Conservation (phyloP, 2,113 vertebrate genomes). For the Seriola aureovittata region DNA sequence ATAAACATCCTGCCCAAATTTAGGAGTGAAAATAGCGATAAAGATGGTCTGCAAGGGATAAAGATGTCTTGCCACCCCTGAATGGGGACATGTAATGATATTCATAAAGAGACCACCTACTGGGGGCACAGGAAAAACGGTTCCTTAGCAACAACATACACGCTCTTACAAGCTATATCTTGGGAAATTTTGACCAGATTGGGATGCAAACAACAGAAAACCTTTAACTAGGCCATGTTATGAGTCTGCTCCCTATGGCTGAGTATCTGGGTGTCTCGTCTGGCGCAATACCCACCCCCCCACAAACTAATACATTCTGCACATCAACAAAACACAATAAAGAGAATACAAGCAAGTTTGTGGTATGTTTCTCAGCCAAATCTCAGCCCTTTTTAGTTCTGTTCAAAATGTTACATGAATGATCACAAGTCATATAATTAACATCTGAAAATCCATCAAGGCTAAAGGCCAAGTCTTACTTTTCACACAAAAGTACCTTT, state of each 20-base stretch:
- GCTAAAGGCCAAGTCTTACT: conserved; percentile 36
- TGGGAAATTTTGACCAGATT: conserved; percentile 82
- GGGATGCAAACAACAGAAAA: conserved; percentile 80
- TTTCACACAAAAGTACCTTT: conserved; percentile 3
- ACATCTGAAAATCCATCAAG: conserved; percentile 16
- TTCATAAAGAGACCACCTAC: conserved; percentile 83
- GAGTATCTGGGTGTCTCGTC: conserved; percentile 58
- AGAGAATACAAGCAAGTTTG: conserved; percentile 42
- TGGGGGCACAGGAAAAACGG: conserved; percentile 75
- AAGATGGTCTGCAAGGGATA: conserved; percentile 65
- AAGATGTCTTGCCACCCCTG: conserved; percentile 72
- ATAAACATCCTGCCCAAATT: conserved; percentile 26
- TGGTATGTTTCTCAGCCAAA: conserved; percentile 19
- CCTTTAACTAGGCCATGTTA: conserved; percentile 80
- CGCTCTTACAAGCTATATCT: conserved; percentile 76
- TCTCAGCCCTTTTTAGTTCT: not conserved
- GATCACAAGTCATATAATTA: conserved; percentile 26
- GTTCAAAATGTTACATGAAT: conserved; percentile 11
- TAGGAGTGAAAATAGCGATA: conserved; percentile 58
- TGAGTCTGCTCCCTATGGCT: conserved; percentile 70
- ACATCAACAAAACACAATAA: conserved; percentile 63
- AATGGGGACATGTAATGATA: conserved; percentile 81
- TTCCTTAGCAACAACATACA: conserved; percentile 85
- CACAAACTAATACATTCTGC: conserved; percentile 49
- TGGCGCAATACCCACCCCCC: conserved; percentile 63